Base-by-base conservation (phyloP, 2,113 vertebrate genomes). In the Siphamia tubifer region DNA sequence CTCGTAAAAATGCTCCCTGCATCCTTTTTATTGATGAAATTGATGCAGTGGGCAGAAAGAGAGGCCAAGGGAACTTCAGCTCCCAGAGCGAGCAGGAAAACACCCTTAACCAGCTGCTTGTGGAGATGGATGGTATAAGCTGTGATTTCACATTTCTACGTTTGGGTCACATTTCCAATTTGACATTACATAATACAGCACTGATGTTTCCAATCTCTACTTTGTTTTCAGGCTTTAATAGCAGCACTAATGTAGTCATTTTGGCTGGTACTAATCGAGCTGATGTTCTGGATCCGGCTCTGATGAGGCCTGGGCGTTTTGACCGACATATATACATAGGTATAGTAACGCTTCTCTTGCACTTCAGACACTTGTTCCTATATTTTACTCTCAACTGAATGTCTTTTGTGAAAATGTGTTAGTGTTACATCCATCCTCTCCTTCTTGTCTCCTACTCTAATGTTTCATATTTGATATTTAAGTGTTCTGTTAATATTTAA, bases 11-110 rank as follows among this genome's bases (percentile, higher is more conserved):
- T 17, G 96, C 97, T 13, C 97, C 97, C 0, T 99, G 97, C 86
- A 99, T 98, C 83, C 95, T 99, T 54, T 99, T 99, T 87, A 98
- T 99, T 8, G 98, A 98, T n/a, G 98, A 99, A 82, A 98, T 99
- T 2, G 97, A 99, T 10, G 95, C 96, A 0, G 94, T 99, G 12
- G 98, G 97, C 25, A 94, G 95, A 72, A 99, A 96, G 73, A 91
- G 98, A 83, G 96, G 95, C 57, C 82, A 92, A 32, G 95, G 94
- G 52, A 96, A 94, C 88, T 95, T 94, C 6, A 95, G 94, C 23
- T 93, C 92, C 2, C 94, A 97, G 74, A 97, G 94, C 10, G 95
- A 99, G 56, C 96, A 97, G 82, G 96, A 99, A 79, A 99, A 99
- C 86, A 99, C 98, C 0, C 94, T 99, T 17, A 99, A 99, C 64